Base-by-base conservation (phyloP, 2,888 invertebrate species). In the Azorinus chamasolen region DNA sequence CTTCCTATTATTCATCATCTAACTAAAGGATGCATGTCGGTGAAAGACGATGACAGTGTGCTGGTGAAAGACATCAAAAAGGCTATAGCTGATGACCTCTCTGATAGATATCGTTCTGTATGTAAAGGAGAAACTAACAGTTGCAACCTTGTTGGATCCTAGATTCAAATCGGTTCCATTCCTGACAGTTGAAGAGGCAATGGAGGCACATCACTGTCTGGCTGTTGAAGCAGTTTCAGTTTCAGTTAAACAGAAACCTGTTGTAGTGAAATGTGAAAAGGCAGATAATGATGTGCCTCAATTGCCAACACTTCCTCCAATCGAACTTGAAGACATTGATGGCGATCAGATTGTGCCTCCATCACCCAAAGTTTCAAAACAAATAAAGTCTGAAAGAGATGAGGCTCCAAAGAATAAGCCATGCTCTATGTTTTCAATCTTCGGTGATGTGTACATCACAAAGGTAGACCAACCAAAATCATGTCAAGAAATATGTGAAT, bases 381-480 rank as follows among this genome's bases (percentile, higher is more conserved):
- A 32, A 32, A 10, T 4, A 32, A 10, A 32, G 32, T 32, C 32
- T 6, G 32, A 4, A 4, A 4, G 10, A 10, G 32, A 32, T 6
- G 5, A 4, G 10, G 32, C 32, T 32, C 5, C 10, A 4, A 32
- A 32, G 10, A 32, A 32, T 4, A 32, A 32, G 32, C 5, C 4
- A 18, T 59, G 54, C 3, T 63, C 64, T 22, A 59, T 72, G 48
- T 68, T 58, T 16, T 25, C 37, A n/a, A 58, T 58, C 1, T 72
- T 77, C 59, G 63, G 72, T 16, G 77, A 77, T 57, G 72, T 69
- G 12, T 72, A 61, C 32, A 39, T 72, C 10, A 32, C 59, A 1
- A 25, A 55, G 32, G 59, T 63, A 45, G 68, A 66, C 20, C 18
- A 39, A 22, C 14, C 77, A 18, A 66, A 68, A 43, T 55, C 72